Evolutionary conservation across 2,888 invertebrate genomes (phyloP).

Genomic region (Ochlodes sylvanus): DNA sequence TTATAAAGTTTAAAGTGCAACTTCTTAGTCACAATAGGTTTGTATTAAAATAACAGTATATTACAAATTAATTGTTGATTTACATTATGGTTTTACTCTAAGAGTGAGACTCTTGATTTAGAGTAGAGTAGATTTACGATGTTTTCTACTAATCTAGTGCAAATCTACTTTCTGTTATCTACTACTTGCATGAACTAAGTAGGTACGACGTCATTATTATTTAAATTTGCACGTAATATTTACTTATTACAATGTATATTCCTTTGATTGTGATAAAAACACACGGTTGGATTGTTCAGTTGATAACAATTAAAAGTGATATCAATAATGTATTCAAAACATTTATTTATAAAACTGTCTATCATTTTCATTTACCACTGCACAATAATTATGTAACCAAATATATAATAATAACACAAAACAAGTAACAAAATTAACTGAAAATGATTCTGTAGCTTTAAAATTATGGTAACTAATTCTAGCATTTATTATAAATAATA

Average conservation of each 20-base stretch:
- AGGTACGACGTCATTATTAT: background rate
- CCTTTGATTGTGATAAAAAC: too few species aligned
- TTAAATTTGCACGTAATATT: too few species aligned
- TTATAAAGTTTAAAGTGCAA: too few species aligned
- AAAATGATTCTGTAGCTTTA: constrained; percentile 24
- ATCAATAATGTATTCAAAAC: constrained; percentile 25
- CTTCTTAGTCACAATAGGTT: too few species aligned
- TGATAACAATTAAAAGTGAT: background rate
- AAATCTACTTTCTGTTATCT: background rate
- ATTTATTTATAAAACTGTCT: constrained; percentile 29
- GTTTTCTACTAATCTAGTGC: background rate
- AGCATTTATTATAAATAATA: constrained; percentile 15
- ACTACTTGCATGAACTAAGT: background rate
- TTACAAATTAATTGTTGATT: too few species aligned
- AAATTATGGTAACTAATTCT: constrained; percentile 31
- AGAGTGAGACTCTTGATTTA: too few species aligned
- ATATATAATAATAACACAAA: constrained; percentile 5
- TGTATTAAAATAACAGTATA: too few species aligned
- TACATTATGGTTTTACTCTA: too few species aligned
- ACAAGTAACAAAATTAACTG: constrained; percentile 32
- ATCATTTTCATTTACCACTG: constrained; percentile 24
- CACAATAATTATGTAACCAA: constrained; percentile 10
- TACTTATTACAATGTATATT: too few species aligned
- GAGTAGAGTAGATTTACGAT: background rate
- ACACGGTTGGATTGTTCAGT: background rate